phyloP scores from a whole-genome alignment of 2,797 vertebrate genomes.

The Steatocranus sp. region DNA sequence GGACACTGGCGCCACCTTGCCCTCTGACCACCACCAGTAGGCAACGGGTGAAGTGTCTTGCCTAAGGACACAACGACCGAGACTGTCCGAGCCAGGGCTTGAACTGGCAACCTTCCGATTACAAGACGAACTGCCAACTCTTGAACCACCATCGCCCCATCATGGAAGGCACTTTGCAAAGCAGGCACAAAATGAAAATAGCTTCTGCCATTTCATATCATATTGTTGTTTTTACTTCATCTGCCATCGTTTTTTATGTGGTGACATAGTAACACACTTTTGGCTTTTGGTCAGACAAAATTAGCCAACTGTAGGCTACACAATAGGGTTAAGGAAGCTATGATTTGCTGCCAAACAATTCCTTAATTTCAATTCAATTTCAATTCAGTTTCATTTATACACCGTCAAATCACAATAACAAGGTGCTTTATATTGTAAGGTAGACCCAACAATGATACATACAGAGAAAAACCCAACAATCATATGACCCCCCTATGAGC shows the following conservation, averaged over 20 bases:
- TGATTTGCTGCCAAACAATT: background rate
- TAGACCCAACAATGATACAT: background rate
- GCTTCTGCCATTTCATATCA: background rate
- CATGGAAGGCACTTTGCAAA: background rate
- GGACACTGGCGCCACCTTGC: accelerated
- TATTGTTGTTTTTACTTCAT: background rate
- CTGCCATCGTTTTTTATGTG: background rate
- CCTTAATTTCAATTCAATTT: background rate
- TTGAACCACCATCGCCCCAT: accelerated
- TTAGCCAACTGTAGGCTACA: background rate
- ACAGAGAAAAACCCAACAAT: background rate
- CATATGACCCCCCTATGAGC: background rate
- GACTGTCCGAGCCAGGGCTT: background rate
- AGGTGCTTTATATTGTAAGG: background rate
- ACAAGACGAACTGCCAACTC: accelerated
- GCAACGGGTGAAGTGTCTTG: background rate
- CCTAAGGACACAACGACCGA: background rate
- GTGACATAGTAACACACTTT: background rate
- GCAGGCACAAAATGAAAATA: background rate
- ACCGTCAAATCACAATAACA: background rate
- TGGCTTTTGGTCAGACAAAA: background rate
- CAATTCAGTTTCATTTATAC: accelerated
- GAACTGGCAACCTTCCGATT: accelerated
- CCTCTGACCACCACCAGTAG: background rate
- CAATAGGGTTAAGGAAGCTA: accelerated